phyloP scores from a whole-genome alignment of 37 sponge, comb jelly and placozoan species.

The Ephydatia muelleri region DNA sequence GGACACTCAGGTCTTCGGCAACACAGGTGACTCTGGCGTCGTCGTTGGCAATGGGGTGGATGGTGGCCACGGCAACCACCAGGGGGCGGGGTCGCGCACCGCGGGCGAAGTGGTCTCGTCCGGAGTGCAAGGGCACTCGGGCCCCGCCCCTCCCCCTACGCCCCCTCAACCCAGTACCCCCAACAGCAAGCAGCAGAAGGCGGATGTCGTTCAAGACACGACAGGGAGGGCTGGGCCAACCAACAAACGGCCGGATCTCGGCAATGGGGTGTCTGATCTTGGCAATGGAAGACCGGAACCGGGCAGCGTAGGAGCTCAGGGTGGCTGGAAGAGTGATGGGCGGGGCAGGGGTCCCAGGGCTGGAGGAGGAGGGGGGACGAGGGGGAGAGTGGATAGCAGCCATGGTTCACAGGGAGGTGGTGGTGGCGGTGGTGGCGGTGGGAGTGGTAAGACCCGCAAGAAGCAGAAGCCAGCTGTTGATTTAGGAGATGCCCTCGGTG shows the following conservation, averaged over 20 bases:
- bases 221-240: neutral
- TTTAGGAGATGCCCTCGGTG: constrained; percentile 46
- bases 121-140: neutral
- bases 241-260: constrained; percentile 6
- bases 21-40: no score
- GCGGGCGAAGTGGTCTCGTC: no score
- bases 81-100: no score
- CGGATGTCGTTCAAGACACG: neutral
- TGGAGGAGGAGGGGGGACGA: neutral
- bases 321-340: constrained; percentile 52
- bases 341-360: neutral
- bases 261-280: neutral
- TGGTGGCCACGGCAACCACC: no score
- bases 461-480: constrained; percentile 23
- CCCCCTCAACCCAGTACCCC: neutral
- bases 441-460: neutral
- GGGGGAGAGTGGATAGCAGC: neutral
- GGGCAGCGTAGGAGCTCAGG: constrained; percentile 43
- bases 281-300: constrained; percentile 21
- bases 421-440: neutral
- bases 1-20: neutral
- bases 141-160: neutral
- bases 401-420: neutral
- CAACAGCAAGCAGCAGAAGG: neutral
- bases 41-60: no score